Percentiles rank a stretch among this genome's conserved stretches.
These are phyloP conservation scores for Coregonus sp. DNA, from an alignment of 2,797 vertebrate species.

Conservation along the genomic window DNA sequence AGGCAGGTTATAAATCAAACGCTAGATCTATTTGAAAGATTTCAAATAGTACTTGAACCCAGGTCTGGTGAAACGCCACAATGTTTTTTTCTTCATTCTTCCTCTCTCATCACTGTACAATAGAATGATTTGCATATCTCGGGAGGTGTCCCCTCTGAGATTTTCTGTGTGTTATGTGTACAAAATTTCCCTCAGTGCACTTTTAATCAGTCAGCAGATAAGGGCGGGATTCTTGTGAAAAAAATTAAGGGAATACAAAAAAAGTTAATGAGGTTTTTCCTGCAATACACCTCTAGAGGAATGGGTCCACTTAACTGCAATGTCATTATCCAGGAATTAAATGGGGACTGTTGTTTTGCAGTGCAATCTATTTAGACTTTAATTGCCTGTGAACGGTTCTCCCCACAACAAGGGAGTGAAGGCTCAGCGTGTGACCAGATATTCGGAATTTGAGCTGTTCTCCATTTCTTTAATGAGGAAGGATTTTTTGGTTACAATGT, in stretches of 20 bases:
- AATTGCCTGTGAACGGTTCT: slow-evolving; percentile 67
- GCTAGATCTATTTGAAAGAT: not conserved
- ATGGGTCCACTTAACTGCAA: slow-evolving; percentile 67
- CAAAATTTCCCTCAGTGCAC: slow-evolving; percentile 52
- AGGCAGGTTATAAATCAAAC: not conserved
- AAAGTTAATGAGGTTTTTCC: slow-evolving; percentile 74
- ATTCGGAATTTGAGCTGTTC: not conserved
- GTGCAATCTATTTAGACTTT: slow-evolving; percentile 69
- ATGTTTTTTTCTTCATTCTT: slow-evolving; percentile 20
- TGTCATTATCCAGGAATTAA: slow-evolving; percentile 74
- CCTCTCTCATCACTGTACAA: slow-evolving; percentile 40
- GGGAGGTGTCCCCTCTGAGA: slow-evolving; percentile 48
- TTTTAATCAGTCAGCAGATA: slow-evolving; percentile 70
- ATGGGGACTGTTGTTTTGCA: slow-evolving; percentile 70
- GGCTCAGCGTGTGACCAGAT: not conserved
- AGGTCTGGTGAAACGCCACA: slow-evolving; percentile 25
- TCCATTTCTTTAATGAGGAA: not conserved
- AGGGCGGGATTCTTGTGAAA: slow-evolving; percentile 41
- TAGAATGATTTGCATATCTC: slow-evolving; percentile 58
- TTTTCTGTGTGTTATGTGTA: slow-evolving; percentile 56
- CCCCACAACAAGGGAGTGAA: slow-evolving; percentile 43
- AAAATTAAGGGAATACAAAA: slow-evolving; percentile 29
- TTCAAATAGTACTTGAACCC: not conserved
- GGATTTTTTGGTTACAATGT: not conserved
- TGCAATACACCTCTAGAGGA: slow-evolving; percentile 67